Evolutionary conservation across 1,140 invertebrate genomes (phyloP), one percentile per base, ranked within the genome.

Genomic region (Tetranychus cinnabarinus): DNA sequence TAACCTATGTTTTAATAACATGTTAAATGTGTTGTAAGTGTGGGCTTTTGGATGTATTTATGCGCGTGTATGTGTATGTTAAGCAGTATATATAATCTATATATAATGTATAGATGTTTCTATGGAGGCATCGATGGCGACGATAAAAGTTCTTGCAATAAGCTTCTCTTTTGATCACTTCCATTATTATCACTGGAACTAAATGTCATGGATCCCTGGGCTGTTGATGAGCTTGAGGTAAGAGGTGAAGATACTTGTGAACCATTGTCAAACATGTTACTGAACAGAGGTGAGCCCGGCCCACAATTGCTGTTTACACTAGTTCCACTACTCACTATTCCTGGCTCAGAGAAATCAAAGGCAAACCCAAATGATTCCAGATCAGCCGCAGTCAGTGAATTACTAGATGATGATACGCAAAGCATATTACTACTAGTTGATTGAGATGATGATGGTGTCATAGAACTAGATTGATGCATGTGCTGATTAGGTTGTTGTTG

Each of bases 361-460:
- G 74, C 76, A 64, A 83, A 73, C 68, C 79, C 78, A 62, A 84
- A 76, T 47, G 78, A 75, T 68, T 84, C 82, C 61, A 84, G 75
- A 70, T 84, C 82, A 48, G 76, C 74, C 65, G 76, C 73, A 67
- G 74, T 73, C 62, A 76, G 72, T 68, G 76, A 74, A 68, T 73
- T 73, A 66, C 58, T 65, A 52, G 58, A 35, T 34, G 61, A 59
- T 31, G 60, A 59, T 48, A 62, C 65, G 58, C 58, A 63, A 45
- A 36, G 39, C 34, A 36, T 15, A 62, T 35, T 59, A 56, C 59
- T 50, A 61, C 39, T 42, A 52, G 56, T 15, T 34, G 56, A 57
- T n/a, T 15, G 33, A 36, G 58, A 46, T 15, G 42, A 47, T 13
- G 45, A 36, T 45, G 42, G 63, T 62, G 59, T 61, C 52, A 58